Conservation (phyloP, 2,888 invertebrate species). For the Trachelus iudaicus region DNA sequence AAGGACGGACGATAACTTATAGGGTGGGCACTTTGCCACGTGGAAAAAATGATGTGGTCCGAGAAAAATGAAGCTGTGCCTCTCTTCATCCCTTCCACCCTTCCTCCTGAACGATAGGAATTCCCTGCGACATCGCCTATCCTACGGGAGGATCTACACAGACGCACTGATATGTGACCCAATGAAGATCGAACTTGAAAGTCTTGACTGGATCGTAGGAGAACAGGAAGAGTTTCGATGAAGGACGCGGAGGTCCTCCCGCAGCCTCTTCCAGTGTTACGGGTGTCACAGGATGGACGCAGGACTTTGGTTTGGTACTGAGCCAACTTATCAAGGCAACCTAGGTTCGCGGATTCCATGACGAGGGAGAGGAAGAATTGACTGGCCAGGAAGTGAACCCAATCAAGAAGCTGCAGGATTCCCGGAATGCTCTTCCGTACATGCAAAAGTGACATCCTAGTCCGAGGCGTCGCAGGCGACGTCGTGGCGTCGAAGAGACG, state of each 20-base stretch:
- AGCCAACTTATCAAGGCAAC: conserved; percentile 49
- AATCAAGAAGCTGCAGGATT: no score
- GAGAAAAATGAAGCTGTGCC: neutral
- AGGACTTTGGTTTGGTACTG: conserved; percentile 27
- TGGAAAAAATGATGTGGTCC: neutral
- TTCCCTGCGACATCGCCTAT: no score
- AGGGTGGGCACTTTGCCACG: no score
- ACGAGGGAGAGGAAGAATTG: conserved; percentile 20
- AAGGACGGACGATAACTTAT: no score
- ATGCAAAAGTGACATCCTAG: no score
- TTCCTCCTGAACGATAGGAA: neutral
- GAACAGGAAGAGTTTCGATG: conserved; percentile 5
- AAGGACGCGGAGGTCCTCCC: conserved; percentile 15
- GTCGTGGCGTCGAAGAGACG: no score
- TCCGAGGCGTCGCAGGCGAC: no score
- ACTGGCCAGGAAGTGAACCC: no score
- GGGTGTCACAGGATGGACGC: neutral
- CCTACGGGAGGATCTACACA: neutral
- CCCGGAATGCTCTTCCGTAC: no score
- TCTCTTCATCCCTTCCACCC: neutral
- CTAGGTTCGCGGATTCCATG: conserved; percentile 13
- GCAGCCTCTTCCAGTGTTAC: neutral
- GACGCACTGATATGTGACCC: neutral
- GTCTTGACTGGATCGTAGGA: conserved; percentile 20
- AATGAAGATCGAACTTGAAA: conserved; percentile 9